Evolutionary conservation across 2,113 vertebrate species (phyloP).

Genomic region (Oryzias woworae): DNA sequence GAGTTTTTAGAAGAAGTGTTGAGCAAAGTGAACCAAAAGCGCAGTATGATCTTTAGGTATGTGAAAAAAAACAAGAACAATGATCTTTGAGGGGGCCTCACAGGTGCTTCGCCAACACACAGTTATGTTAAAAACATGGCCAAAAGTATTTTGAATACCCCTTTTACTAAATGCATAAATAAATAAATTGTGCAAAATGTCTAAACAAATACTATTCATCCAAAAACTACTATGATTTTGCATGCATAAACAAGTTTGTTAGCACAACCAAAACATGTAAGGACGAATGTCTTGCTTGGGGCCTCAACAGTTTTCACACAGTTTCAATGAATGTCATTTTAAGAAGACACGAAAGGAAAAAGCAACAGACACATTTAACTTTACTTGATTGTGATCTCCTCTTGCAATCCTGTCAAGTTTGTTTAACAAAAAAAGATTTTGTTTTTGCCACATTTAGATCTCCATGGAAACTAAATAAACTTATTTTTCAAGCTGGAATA

Average conservation of each 20-base stretch:
- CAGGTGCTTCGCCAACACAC: constrained; percentile 10
- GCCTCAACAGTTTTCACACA: constrained; percentile 20
- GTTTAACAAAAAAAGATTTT: no score
- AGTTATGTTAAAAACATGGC: neutral
- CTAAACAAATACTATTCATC: no score
- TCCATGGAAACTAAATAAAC: no score
- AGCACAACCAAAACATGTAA: constrained; percentile 34
- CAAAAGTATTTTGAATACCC: neutral
- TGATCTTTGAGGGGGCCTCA: constrained; percentile 6
- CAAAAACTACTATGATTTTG: constrained; percentile 15
- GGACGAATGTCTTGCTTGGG: constrained; percentile 32
- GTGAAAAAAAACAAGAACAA: constrained; percentile 21
- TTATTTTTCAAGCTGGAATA: no score
- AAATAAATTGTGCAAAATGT: no score
- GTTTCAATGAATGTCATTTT: neutral
- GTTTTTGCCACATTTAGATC: no score
- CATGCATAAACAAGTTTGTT: constrained; percentile 11
- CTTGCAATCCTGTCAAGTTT: no score
- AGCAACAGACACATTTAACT: no score
- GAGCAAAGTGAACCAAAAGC: constrained; percentile 11
- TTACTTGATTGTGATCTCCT: no score
- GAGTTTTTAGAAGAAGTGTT: constrained; percentile 9
- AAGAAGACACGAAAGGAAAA: no score
- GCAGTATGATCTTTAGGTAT: constrained; percentile 10
- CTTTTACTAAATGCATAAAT: neutral